These are phyloP conservation scores for Unio pictorum DNA, from an alignment of 2,888 invertebrate genomes.

Conservation along the genomic window DNA sequence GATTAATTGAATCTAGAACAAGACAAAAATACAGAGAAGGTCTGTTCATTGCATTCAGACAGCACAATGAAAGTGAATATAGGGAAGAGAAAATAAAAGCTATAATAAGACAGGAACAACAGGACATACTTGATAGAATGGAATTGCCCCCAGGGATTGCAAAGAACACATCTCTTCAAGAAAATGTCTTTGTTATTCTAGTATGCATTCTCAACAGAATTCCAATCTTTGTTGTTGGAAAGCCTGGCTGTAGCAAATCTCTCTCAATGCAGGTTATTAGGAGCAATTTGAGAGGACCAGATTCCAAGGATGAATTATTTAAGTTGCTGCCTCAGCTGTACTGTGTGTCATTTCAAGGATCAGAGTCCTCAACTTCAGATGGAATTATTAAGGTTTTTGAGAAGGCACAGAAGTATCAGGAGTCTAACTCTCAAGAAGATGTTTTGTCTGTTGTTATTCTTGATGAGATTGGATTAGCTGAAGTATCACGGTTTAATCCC, in stretches of 20 bases:
- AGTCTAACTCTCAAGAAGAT: slow-evolving; percentile 27
- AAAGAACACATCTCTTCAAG: slow-evolving; percentile 44
- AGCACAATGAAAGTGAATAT: background rate
- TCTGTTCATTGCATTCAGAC: too few relatives aligned
- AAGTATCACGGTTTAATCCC: slow-evolving; percentile 54
- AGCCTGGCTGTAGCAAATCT: slow-evolving; percentile 57
- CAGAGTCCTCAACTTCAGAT: slow-evolving; percentile 56
- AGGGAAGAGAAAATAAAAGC: slow-evolving; percentile 16
- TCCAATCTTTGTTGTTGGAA: slow-evolving; percentile 53
- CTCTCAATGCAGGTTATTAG: slow-evolving; percentile 48
- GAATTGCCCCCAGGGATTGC: slow-evolving; percentile 46
- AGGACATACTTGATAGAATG: slow-evolving; percentile 45
- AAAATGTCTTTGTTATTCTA: slow-evolving; percentile 53
- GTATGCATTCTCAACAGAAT: slow-evolving; percentile 49
- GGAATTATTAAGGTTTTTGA: slow-evolving; percentile 56
- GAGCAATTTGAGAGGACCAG: slow-evolving; percentile 48
- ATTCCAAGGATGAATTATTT: slow-evolving; percentile 45
- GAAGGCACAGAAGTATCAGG: slow-evolving; percentile 45
- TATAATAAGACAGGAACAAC: slow-evolving; percentile 38
- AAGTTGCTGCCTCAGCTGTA: slow-evolving; percentile 40
- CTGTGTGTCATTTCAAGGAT: slow-evolving; percentile 54
- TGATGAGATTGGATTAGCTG: slow-evolving; percentile 60
- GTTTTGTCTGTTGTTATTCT: slow-evolving; percentile 53
- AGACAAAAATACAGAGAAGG: slow-evolving; percentile 8
- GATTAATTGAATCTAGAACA: slow-evolving; percentile 5